A percentile compares a stretch with the other conserved stretches of the same genome.
Conservation (phyloP, 1,140 invertebrate species). For the Conus ventricosus region DNA sequence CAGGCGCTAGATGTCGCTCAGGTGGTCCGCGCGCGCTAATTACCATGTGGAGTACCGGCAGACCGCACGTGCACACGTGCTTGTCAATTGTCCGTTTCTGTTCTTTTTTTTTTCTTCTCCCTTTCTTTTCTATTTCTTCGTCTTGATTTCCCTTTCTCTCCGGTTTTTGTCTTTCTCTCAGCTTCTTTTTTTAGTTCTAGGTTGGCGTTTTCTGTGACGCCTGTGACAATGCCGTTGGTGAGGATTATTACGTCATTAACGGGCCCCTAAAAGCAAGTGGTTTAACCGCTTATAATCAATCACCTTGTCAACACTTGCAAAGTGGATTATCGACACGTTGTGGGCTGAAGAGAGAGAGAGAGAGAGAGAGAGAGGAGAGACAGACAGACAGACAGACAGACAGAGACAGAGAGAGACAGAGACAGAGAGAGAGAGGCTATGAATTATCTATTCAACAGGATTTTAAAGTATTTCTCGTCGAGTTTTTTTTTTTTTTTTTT, state of each 20-base stretch:
- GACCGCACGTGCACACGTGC: conserved; percentile 31
- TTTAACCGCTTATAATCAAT: too few relatives aligned
- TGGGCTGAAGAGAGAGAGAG: too few relatives aligned
- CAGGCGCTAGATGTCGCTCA: conserved; percentile 36
- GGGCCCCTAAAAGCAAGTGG: not conserved
- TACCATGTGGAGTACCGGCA: conserved; percentile 28
- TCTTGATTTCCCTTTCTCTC: not conserved
- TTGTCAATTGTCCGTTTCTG: conserved; percentile 7
- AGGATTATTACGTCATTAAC: not conserved
- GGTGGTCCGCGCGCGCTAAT: conserved; percentile 33
- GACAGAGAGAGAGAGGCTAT: too few relatives aligned
- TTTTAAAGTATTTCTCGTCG: too few relatives aligned
- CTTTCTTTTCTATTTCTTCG: not conserved
- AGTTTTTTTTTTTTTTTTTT: too few relatives aligned
- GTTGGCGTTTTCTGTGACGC: not conserved
- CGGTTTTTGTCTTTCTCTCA: not conserved
- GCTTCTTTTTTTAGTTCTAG: not conserved
- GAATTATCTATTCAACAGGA: too few relatives aligned
- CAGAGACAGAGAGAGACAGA: too few relatives aligned
- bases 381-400: too few relatives aligned
- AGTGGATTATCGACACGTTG: too few relatives aligned
- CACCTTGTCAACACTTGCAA: too few relatives aligned
- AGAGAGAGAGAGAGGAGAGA: too few relatives aligned
- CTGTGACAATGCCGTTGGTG: too few relatives aligned
- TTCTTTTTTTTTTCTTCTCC: not conserved